Base-by-base conservation (phyloP, 1,140 invertebrate species). In the Temnothorax longispinosus region DNA sequence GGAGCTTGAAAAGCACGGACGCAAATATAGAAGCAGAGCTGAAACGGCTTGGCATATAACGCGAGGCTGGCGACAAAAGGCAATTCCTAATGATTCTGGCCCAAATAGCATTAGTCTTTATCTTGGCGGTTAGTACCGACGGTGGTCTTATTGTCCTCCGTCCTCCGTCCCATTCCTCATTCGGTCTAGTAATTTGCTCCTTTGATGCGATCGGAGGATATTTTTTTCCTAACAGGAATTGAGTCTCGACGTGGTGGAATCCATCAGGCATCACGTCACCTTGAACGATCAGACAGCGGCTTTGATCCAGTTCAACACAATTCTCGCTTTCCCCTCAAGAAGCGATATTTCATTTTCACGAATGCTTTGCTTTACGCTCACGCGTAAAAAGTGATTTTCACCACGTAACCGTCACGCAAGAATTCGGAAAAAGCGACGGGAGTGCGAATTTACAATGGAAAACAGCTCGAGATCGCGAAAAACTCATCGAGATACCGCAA, bases 81-180 rank as follows among this genome's bases (percentile, higher is more conserved):
- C 72, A 87, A 91, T 90, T 84, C 89, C 71, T 92, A 92, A 92
- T 92, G 91, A 92, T 88, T 75, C 87, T 85, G 88, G 91, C 76
- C 87, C 27, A 92, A 78, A 89, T 89, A 60, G 64, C 56, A 78
- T 89, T 38, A 86, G 76, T 58, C 64, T 64, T 84, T 77, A 62
- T 87, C 67, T 65, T 69, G 54, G 71, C 62, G 75, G 88, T 84
- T 71, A 76, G 58, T 58, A 80, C 52, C 78, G 56, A 90, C 84
- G 74, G 82, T 47, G 65, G 21, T 78, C 50, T 72, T 72, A 89
- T 89, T 84, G 77, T 84, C 44, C 18, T 38, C 44, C 69, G 75
- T 67, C 21, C 21, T 21, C 21, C 21, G 21, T 21, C 47, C 11
- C 50, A 60, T 67, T 38, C 11, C 56, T 65, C 72, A 6, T 44